phyloP scores from a whole-genome alignment of 2,113 vertebrate species.

The Carollia perspicillata region DNA sequence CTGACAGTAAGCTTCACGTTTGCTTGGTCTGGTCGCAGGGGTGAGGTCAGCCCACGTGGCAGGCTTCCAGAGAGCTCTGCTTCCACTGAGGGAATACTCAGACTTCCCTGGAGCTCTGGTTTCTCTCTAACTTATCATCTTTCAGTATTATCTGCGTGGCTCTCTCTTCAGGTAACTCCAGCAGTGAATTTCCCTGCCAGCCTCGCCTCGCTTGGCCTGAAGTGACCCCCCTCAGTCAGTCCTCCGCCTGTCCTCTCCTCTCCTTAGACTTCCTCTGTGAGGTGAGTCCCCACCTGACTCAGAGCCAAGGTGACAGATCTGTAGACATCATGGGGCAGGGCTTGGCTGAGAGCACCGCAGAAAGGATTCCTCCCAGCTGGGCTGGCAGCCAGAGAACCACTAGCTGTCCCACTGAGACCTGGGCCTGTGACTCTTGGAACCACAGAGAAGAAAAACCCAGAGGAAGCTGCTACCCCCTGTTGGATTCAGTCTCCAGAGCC shows the following conservation, averaged over 20 bases:
- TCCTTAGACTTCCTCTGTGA: background rate
- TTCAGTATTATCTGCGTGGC: conserved; percentile 68
- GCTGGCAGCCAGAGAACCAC: background rate
- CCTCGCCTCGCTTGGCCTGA: conserved; percentile 54
- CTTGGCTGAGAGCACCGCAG: background rate
- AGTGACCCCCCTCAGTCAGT: conserved; percentile 23
- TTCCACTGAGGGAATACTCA: conserved; percentile 17
- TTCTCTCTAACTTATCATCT: conserved; percentile 67
- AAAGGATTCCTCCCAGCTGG: background rate
- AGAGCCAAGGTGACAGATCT: conserved; percentile 34
- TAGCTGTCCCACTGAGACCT: background rate
- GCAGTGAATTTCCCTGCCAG: conserved; percentile 52
- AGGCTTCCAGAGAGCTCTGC: conserved; percentile 49
- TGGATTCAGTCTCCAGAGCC: background rate
- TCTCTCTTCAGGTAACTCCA: conserved; percentile 70
- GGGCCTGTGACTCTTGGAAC: background rate
- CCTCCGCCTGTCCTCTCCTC: background rate
- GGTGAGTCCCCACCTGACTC: conserved; percentile 16
- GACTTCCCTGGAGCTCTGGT: conserved; percentile 61
- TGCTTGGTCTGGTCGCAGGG: background rate
- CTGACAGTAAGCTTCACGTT: background rate
- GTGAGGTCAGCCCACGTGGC: conserved; percentile 17
- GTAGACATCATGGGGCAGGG: background rate
- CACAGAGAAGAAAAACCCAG: background rate
- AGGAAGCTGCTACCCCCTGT: fast-evolving